Base-by-base conservation (phyloP, 2,888 invertebrate genomes). In the Pedicia rivosa region DNA sequence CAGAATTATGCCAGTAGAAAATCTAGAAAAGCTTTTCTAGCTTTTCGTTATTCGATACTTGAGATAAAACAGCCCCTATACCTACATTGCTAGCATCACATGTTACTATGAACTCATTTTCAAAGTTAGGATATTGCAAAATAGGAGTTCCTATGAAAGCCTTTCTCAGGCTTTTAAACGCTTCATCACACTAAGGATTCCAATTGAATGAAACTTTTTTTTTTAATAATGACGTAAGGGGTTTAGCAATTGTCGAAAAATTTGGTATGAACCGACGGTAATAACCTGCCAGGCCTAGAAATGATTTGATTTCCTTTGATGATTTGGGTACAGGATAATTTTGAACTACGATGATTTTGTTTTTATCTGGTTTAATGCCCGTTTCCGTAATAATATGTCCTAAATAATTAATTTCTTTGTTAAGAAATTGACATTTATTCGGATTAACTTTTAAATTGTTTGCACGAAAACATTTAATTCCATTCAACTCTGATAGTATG, bases 211-310 rank as follows among this genome's bases (percentile, higher is more conserved):
- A n/a, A n/a, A 8, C 2, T 9, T 8, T 32, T 14, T 30, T 36
- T 36, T 12, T n/a, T 29, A n/a, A 20, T 6, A 20, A 20, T 29
- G 5, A 9, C 15, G 9, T 30, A 24, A 55, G 20, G 0, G 51
- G 52, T 38, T 44, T 45, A 0, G 51, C 43, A 3, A 48, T 40
- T 37, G 42, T 39, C 10, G 46, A 37, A 29, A 50, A 55, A 10
- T 48, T 26, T 22, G 36, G 10, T 5, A 56, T 50, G 30, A 56
- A 56, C 26, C 48, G 42, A 5, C 55, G 16, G 35, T 56, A 57
- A 37, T 55, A 58, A 1, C 51, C 48, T 1, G 44, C 38, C 9
- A 55, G 35, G 2, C 55, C 55, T n/a, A 54, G 27, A 22, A 55
- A 56, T 24, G 40, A 36, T 40, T 47, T 47, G 2, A 50, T 39